Evolutionary conservation across 2,888 invertebrate species (phyloP).

Genomic region (Drosophila tanythrix): DNA sequence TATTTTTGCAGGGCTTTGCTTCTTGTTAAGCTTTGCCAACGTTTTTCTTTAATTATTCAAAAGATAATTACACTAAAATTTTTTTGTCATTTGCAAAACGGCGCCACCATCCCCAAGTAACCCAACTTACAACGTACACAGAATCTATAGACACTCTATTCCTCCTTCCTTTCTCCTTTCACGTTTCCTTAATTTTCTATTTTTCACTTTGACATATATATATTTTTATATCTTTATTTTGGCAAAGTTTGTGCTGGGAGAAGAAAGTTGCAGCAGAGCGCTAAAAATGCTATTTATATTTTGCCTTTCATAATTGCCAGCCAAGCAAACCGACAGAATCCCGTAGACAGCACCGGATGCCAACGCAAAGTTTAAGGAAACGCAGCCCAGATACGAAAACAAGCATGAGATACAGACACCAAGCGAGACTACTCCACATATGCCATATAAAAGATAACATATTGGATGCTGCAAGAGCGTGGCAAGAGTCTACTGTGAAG

Average conservation of each 20-base stretch:
- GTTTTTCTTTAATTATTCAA: conserved; percentile 82
- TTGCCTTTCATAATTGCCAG: conserved; percentile 73
- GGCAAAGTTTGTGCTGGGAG: conserved; percentile 39
- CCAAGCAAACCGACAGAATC: conserved; percentile 47
- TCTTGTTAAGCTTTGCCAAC: conserved; percentile 68
- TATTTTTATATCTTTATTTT: conserved; percentile 26
- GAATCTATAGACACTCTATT: conserved; percentile 67
- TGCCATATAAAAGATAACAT: conserved; percentile 26
- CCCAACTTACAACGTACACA: conserved; percentile 47
- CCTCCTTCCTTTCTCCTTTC: background rate
- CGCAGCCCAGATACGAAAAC: conserved; percentile 72
- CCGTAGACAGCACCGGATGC: conserved; percentile 55
- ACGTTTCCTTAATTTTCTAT: conserved; percentile 13
- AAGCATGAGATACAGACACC: conserved; percentile 63
- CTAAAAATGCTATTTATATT: conserved; percentile 77
- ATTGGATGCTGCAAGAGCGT: background rate
- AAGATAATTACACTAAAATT: conserved; percentile 81
- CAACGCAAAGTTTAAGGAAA: conserved; percentile 72
- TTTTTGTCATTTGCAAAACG: conserved; percentile 65
- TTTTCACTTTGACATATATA: conserved; percentile 18
- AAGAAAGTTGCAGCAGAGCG: conserved; percentile 61
- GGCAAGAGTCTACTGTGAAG: background rate
- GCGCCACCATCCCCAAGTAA: conserved; percentile 52
- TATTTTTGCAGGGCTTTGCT: conserved; percentile 50
- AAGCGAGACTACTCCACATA: conserved; percentile 48